Base-by-base conservation (phyloP, 2,888 invertebrate species). In the Drosophila pseudotalamancana region DNA sequence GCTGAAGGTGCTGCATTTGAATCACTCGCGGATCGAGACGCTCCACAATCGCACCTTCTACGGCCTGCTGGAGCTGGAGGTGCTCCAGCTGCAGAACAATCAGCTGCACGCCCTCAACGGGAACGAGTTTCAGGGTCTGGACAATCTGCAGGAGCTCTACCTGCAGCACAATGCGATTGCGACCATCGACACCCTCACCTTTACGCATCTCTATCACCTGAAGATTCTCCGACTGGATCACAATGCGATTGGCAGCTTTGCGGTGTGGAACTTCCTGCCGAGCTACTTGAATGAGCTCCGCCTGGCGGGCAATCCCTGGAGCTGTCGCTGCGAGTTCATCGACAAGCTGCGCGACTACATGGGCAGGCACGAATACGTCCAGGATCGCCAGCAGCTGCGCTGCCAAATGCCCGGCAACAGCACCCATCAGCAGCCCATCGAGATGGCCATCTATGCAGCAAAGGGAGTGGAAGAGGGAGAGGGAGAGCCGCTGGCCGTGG, bases 41-140 rank as follows among this genome's bases (percentile, higher is more conserved):
- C 93, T 98, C 69, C 95, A 96, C 90, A 98, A 98, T 93, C 95
- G 97, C 90, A 97, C 97, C 25, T 97, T 98, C 93, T 97, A 96
- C 91, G 97, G 97, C 50, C 92, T 98, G 88, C 94, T 95, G 89
- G 94, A 96, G 87, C 93, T 97, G 87, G 94, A 94, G 72, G 94
- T 96, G 71, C 93, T 98, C 78, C 97, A 98, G 92, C 93, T 98
- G 88, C 97, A 97, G 91, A 95, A 96, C 91, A 98, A 98, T 91
- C 94, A 94, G 88, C 94, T 98, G 81, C 94, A 94, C 89, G 94
- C 95, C 79, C 92, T 98, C 74, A 93, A 95, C 80, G 97, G 97
- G 57, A 96, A 95, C 88, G 97, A 97, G 91, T 93, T 98, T 89
- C 94, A 95, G 77, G 95, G 95, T 45, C 91, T 98, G 77, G 96